Percentiles rank a stretch among this genome's conserved stretches.
Conservation (phyloP, 1,140 invertebrate species). For the Anoplophora glabripennis region DNA sequence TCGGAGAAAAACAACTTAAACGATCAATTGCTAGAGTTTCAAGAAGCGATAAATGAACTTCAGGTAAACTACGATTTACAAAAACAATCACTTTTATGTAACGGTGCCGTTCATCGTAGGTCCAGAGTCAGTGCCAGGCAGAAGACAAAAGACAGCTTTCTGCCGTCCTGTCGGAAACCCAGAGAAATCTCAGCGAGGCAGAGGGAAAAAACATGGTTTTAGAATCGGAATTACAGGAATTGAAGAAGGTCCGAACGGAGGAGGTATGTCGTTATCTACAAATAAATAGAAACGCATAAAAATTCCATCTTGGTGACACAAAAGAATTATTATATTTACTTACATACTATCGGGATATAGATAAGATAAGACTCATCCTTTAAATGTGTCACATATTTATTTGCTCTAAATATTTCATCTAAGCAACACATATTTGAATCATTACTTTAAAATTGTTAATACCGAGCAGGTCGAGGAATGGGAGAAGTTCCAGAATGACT, state of each 20-base stretch:
- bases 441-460: no score
- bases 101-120: constrained; percentile 25
- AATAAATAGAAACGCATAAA: neutral
- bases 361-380: no score
- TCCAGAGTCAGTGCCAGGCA: constrained; percentile 67
- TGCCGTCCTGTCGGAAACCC: constrained; percentile 62
- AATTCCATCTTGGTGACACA: neutral
- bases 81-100: neutral
- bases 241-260: constrained; percentile 57
- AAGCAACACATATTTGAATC: no score
- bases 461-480: constrained; percentile 70
- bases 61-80: constrained; percentile 52
- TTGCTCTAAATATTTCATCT: no score
- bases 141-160: constrained; percentile 75
- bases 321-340: constrained; percentile 1
- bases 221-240: constrained; percentile 59
- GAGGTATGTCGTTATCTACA: constrained; percentile 49
- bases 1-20: constrained; percentile 68
- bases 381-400: no score
- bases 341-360: neutral
- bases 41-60: constrained; percentile 71
- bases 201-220: constrained; percentile 55
- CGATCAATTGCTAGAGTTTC: constrained; percentile 68
- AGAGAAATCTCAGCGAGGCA: constrained; percentile 62
- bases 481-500: constrained; percentile 90